Evolutionary conservation across 1,140 invertebrate genomes (phyloP).

Genomic region (Orchesella cincta): DNA sequence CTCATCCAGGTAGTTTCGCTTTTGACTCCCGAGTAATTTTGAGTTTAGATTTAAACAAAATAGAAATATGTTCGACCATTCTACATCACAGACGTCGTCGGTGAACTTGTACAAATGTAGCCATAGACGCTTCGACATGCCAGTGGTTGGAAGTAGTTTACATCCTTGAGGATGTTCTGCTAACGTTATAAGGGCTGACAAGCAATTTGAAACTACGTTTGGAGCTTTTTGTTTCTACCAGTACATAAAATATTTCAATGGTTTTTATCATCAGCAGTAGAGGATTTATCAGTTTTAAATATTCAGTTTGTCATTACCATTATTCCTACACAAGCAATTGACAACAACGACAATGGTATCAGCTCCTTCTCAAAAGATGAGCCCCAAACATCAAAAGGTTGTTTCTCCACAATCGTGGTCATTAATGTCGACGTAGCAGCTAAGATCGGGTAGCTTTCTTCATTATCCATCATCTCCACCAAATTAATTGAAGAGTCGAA

Average conservation of each 20-base stretch:
- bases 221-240: constrained; percentile 28
- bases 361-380: constrained; percentile 6
- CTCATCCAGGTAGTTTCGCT: constrained; percentile 39
- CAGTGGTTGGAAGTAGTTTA: constrained; percentile 12
- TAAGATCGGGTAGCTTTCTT: constrained; percentile 22
- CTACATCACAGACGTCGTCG: background rate
- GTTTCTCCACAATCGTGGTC: constrained; percentile 18
- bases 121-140: constrained; percentile 28
- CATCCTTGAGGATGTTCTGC: constrained; percentile 6
- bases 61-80: constrained; percentile 36
- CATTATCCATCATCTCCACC: background rate
- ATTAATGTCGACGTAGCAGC: constrained; percentile 19
- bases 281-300: background rate
- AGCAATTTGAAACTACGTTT: constrained; percentile 33
- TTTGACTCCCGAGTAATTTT: constrained; percentile 26
- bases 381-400: constrained; percentile 24
- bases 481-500: background rate
- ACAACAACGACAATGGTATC: constrained; percentile 14
- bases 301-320: constrained; percentile 25
- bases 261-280: background rate
- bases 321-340: constrained; percentile 33
- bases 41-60: constrained; percentile 39
- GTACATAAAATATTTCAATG: background rate
- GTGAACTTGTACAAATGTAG: constrained; percentile 29
- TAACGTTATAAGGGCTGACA: constrained; percentile 34